Conservation (phyloP, 1,140 invertebrate species). For the Cataglyphis hispanica region DNA sequence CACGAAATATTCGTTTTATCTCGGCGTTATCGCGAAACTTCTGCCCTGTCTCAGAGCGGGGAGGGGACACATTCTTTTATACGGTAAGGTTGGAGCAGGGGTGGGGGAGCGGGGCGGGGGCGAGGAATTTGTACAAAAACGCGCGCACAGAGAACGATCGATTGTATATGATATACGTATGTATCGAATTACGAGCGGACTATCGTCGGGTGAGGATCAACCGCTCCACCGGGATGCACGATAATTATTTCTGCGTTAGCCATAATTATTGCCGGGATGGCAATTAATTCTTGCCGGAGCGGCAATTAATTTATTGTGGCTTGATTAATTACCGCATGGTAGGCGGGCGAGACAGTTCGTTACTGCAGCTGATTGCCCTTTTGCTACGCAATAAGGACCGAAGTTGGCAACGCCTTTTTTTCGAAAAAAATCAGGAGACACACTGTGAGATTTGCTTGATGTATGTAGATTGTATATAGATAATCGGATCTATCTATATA, state of each 20-base stretch:
- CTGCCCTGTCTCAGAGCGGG: background rate
- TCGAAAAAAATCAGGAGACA: slow-evolving; percentile 37
- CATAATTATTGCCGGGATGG: slow-evolving; percentile 74
- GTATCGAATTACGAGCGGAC: slow-evolving; percentile 74
- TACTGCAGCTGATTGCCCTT: slow-evolving; percentile 66
- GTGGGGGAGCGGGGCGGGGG: no score
- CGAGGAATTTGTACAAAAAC: background rate
- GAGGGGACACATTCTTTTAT: no score
- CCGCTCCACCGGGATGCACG: slow-evolving; percentile 65
- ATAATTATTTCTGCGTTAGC: slow-evolving; percentile 77
- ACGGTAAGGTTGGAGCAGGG: no score
- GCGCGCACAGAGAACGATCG: slow-evolving; percentile 47
- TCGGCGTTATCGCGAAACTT: background rate
- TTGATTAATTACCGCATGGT: slow-evolving; percentile 76
- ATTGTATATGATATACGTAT: slow-evolving; percentile 62
- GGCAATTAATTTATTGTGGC: slow-evolving; percentile 75
- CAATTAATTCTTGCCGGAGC: slow-evolving; percentile 74
- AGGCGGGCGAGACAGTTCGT: slow-evolving; percentile 67
- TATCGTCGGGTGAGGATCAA: slow-evolving; percentile 69
- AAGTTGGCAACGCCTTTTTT: slow-evolving; percentile 39
- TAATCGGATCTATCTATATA: slow-evolving; percentile 1
- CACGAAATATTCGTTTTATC: background rate
- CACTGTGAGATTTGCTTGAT: background rate
- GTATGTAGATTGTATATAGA: no score
- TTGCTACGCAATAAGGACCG: slow-evolving; percentile 38